Evolutionary conservation across 1,140 invertebrate genomes (phyloP).

Genomic region (Drosophila pruinosa): DNA sequence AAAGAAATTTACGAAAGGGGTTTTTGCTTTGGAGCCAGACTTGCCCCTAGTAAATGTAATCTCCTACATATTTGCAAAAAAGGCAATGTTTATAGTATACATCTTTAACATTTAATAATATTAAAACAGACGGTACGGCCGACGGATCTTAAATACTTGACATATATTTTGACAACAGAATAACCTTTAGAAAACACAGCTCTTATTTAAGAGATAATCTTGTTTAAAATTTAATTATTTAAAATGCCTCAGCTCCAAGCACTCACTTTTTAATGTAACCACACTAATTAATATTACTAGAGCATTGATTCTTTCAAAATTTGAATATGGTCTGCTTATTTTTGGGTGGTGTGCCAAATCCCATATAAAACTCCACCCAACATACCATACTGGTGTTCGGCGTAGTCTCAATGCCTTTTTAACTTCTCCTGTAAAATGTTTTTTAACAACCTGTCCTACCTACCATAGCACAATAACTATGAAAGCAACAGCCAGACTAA

Average conservation of each 20-base stretch:
- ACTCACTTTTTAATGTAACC: background rate
- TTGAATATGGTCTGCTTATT: background rate
- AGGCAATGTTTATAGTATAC: background rate
- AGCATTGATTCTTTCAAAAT: background rate
- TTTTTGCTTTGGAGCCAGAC: background rate
- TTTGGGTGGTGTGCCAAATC: background rate
- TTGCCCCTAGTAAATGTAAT: background rate
- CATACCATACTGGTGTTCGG: background rate
- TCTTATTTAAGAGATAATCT: background rate
- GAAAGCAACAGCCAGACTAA: too few species aligned
- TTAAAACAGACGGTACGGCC: background rate
- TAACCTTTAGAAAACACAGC: background rate
- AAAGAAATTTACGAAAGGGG: background rate
- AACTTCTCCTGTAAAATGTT: background rate
- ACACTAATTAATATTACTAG: background rate
- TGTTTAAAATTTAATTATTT: background rate
- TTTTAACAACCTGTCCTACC: background rate
- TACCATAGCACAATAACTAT: too few species aligned
- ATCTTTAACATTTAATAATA: background rate
- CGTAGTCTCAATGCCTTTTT: too few species aligned
- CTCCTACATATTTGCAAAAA: background rate
- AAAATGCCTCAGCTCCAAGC: background rate
- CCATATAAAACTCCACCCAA: background rate
- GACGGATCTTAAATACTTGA: background rate
- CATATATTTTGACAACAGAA: background rate